phyloP scores from a whole-genome alignment of 2,797 vertebrate species.

The Vireo griseus region DNA sequence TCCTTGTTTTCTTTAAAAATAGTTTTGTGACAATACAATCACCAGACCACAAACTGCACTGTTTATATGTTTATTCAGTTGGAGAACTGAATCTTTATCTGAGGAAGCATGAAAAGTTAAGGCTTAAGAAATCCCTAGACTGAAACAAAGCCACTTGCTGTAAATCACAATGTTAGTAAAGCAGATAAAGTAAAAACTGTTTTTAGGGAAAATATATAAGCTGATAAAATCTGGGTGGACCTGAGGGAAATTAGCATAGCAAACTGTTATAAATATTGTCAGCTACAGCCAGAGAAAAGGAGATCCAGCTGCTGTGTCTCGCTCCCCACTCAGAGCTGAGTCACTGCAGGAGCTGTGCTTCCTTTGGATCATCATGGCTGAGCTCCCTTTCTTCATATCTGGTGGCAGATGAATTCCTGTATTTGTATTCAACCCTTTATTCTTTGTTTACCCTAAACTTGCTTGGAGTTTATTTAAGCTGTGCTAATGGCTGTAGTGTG shows the following conservation, averaged over 20 bases:
- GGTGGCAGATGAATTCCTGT: neutral
- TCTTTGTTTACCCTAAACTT: neutral
- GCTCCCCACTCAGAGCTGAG: neutral
- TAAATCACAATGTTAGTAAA: neutral
- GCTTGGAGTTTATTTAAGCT: neutral
- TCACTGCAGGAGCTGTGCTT: neutral
- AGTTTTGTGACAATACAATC: neutral
- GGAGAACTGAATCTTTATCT: neutral
- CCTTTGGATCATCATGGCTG: neutral
- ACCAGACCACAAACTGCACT: neutral
- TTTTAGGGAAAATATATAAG: neutral
- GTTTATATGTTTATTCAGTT: neutral
- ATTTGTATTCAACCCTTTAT: neutral
- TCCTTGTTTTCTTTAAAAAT: neutral
- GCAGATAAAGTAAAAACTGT: neutral
- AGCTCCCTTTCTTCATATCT: neutral
- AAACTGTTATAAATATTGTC: neutral
- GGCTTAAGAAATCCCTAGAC: slow-evolving; percentile 24
- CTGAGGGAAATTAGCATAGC: neutral
- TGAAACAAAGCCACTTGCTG: slow-evolving; percentile 15
- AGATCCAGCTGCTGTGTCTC: neutral
- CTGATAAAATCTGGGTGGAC: neutral
- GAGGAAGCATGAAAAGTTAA: neutral
- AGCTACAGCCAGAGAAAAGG: neutral
- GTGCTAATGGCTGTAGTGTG: neutral